These are phyloP conservation scores for Phalangium opilio DNA, from an alignment of 2,888 invertebrate genomes.

Conservation along the genomic window DNA sequence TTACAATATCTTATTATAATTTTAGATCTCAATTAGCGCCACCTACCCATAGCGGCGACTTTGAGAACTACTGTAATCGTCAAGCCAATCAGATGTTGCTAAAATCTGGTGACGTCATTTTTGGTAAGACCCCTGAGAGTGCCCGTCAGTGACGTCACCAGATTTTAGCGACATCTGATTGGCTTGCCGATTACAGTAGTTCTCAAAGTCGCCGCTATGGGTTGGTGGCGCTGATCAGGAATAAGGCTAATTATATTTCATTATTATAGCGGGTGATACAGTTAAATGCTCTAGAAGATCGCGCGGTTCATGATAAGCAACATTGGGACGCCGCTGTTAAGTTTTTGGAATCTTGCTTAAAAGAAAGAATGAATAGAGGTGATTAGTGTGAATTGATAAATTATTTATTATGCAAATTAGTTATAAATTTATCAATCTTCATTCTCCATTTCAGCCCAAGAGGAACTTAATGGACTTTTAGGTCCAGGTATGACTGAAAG, in stretches of 20 bases:
- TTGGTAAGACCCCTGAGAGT: too few species aligned
- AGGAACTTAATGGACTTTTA: slow-evolving; percentile 52
- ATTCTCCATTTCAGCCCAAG: slow-evolving; percentile 40
- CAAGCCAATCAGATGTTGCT: too few species aligned
- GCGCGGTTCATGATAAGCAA: slow-evolving; percentile 62
- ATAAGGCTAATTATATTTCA: too few species aligned
- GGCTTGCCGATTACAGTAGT: too few species aligned
- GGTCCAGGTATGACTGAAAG: slow-evolving; percentile 57
- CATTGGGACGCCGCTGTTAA: slow-evolving; percentile 88
- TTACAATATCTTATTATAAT: slow-evolving; percentile 2
- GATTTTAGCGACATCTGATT: too few species aligned
- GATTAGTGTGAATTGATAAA: slow-evolving; percentile 3
- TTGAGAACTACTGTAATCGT: too few species aligned
- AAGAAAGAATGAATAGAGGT: slow-evolving; percentile 48
- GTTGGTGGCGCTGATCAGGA: too few species aligned
- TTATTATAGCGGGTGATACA: slow-evolving; percentile 66
- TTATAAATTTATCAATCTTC: slow-evolving; percentile 2
- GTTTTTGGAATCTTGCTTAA: slow-evolving; percentile 71
- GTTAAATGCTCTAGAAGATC: slow-evolving; percentile 79
- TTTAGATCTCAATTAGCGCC: too few species aligned
- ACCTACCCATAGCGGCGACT: too few species aligned
- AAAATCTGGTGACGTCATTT: too few species aligned
- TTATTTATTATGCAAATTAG: not conserved
- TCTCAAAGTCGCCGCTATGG: too few species aligned
- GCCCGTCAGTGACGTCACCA: too few species aligned